A percentile compares a stretch with the other conserved stretches of the same genome.
These are phyloP conservation scores for Tupiocoris notatus DNA, from an alignment of 2,888 invertebrate genomes.

Conservation along the genomic window DNA sequence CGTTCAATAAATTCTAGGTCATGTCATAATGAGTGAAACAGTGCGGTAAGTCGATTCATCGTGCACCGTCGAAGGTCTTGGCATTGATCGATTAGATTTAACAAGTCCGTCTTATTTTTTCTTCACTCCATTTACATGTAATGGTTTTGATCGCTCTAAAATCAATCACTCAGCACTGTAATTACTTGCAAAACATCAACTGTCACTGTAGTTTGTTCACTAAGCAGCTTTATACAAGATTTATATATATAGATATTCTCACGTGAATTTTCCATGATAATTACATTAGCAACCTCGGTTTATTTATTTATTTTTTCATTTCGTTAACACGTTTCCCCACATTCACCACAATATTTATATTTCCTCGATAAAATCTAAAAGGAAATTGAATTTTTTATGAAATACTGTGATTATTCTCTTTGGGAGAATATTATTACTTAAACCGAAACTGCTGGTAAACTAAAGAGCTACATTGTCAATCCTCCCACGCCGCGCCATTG, in stretches of 20 bases:
- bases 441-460: no score
- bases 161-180: constrained; percentile 20
- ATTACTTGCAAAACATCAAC: constrained; percentile 8
- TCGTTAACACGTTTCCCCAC: no score
- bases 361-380: no score
- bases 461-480: no score
- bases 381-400: constrained; percentile 23
- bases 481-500: no score
- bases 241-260: not conserved
- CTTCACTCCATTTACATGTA: not conserved
- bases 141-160: not conserved
- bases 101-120: not conserved
- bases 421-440: not conserved
- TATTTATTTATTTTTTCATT: no score
- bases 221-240: constrained; percentile 8
- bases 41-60: constrained; percentile 14
- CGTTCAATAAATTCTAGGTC: constrained; percentile 17
- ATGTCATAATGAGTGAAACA: constrained; percentile 13
- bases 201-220: constrained; percentile 14
- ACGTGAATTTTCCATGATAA: not conserved
- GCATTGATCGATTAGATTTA: not conserved
- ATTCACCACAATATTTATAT: no score
- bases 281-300: no score
- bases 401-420: constrained; percentile 2
- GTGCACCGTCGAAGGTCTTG: not conserved